Percentiles rank a stretch among this genome's conserved stretches.
Evolutionary conservation across 2,113 vertebrate genomes (phyloP).

Genomic region (Cinclus mexicanus): DNA sequence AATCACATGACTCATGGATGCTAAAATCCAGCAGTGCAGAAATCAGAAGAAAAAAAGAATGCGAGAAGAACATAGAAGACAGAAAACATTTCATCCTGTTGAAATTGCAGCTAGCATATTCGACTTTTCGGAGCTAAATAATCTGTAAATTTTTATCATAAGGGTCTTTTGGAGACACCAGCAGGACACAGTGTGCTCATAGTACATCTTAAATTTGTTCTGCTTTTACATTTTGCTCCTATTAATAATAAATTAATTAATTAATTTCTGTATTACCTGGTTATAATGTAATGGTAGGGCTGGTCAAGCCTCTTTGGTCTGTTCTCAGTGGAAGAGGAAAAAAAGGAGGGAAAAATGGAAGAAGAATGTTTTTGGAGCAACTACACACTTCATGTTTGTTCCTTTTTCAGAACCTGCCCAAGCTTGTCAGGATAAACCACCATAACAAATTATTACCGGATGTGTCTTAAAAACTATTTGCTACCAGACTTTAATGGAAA

Average conservation of each 20-base stretch:
- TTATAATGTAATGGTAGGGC: not conserved
- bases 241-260: constrained; percentile 63
- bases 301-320: constrained; percentile 23
- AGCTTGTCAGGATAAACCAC: not conserved
- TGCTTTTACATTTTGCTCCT: constrained; percentile 34
- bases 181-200: not conserved
- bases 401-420: not conserved
- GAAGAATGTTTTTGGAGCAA: not conserved
- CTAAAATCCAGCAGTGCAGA: constrained; percentile 52
- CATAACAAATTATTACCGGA: not conserved
- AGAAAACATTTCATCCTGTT: not conserved
- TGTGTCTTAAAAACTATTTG: not conserved
- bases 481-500: constrained; percentile 5
- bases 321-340: not conserved
- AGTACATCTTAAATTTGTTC: constrained; percentile 6
- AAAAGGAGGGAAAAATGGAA: not conserved
- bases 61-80: constrained; percentile 19
- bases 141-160: not conserved
- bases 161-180: not conserved
- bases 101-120: not conserved
- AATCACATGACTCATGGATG: constrained; percentile 37
- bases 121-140: not conserved
- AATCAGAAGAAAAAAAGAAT: constrained; percentile 42
- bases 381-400: not conserved
- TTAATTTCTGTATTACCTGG: constrained; percentile 48